Base-by-base conservation (phyloP, 2,888 invertebrate genomes). In the Salticus scenicus region DNA sequence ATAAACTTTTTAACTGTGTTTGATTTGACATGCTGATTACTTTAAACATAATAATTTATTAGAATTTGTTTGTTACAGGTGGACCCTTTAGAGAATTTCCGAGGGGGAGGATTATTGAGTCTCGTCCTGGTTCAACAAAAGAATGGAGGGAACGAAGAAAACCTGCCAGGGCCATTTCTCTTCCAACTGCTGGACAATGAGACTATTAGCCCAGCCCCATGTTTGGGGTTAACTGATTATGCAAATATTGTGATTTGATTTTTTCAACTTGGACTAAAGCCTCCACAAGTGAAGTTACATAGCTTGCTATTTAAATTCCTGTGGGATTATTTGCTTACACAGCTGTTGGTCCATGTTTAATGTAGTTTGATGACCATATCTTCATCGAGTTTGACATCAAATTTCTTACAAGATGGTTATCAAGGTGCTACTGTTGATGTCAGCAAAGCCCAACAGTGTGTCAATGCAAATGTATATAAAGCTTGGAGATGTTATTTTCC, bases 311-410 rank as follows among this genome's bases (percentile, higher is more conserved):
- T 63, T 63, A 70, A 78, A 63, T 78, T 73, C 78, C 42, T 84
- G 83, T 84, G 77, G 67, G 83, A 83, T 30, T 64, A 77, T 67
- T 83, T 83, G 83, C 78, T 78, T 84, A 24, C 74, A 74, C 84
- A 74, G 57, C 84, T 84, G 84, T 84, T 84, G 84, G 83, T 67
- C 33, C 70, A 69, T 64, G 30, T 33, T 74, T 33, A 97, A 97
- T 0, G 94, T 97, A 66, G 94, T 94, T 97, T 20, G 95, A 96
- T 90, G 74, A 77, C 82, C 73, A 77, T 33, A 95, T 96, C 92
- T 96, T 96, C 10, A 95, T 95, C 91, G 95, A 96, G 0, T 57
- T 42, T 42, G 42, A 42, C 28, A 33, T 51, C 14, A 72, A 51
- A 51, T 31, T 67, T 67, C 14, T n/a, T 41, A 42, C 67, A 37